Percentiles rank a stretch among this genome's conserved stretches.
These are phyloP conservation scores for Ornithoptera alexandrae DNA, from an alignment of 2,888 invertebrate genomes.

Conservation along the genomic window DNA sequence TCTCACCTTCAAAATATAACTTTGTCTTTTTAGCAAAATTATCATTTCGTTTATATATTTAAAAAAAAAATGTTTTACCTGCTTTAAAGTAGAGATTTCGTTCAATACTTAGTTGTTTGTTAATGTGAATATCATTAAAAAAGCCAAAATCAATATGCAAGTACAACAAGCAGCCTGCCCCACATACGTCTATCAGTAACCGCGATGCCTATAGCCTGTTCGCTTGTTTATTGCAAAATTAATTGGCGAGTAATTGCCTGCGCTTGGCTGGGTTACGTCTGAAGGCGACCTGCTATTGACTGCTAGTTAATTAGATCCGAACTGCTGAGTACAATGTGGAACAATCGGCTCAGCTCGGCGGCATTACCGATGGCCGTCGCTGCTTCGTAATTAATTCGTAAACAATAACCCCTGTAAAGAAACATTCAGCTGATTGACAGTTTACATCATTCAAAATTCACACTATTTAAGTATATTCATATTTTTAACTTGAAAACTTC, in stretches of 20 bases:
- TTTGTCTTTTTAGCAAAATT: too few species aligned
- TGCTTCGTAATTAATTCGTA: conserved; percentile 14
- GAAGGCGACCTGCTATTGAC: conserved; percentile 73
- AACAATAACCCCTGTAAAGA: conserved; percentile 3
- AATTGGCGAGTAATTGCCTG: conserved; percentile 75
- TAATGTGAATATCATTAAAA: too few species aligned
- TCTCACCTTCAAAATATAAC: too few species aligned
- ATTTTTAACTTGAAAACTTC: too few species aligned
- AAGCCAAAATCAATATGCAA: neutral
- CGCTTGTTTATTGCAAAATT: conserved; percentile 64
- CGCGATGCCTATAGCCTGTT: conserved; percentile 24
- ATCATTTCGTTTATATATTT: too few species aligned
- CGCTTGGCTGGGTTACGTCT: conserved; percentile 63
- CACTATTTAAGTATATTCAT: too few species aligned
- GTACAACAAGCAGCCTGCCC: neutral
- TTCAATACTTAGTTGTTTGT: too few species aligned
- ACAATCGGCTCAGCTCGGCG: conserved; percentile 36
- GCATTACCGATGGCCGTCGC: conserved; percentile 18
- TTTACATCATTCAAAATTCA: too few species aligned
- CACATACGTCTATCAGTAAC: conserved; percentile 25
- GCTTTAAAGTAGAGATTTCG: too few species aligned
- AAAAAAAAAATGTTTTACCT: too few species aligned
- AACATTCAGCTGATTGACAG: too few species aligned
- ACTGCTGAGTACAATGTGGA: conserved; percentile 56
- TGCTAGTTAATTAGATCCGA: conserved; percentile 71